Base-by-base conservation (phyloP, 2,888 invertebrate species). In the Meandrusa payeni region DNA sequence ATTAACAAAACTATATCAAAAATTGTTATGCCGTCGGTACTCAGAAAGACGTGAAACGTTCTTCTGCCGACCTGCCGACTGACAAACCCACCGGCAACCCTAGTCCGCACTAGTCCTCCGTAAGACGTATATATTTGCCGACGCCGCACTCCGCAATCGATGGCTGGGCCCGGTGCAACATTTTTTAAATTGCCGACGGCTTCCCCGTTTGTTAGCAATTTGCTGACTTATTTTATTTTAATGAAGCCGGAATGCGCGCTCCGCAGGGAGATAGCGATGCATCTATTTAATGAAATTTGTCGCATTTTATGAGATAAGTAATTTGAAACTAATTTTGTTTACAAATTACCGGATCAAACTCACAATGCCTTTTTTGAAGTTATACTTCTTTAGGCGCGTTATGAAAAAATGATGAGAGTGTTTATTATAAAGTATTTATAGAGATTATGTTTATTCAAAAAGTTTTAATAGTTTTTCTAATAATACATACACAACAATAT, bases 61-160 rank as follows among this genome's bases (percentile, higher is more conserved):
- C 28, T 32, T 46, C 29, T 5, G 39, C 48, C 26, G 46, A 64
- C 59, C 64, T 65, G 68, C 72, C 70, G 70, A 68, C 78, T 76
- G 78, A 81, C 81, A 82, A 83, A 82, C 82, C 79, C 81, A 62
- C 69, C 59, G n/a, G 70, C 71, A 73, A 71, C 70, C 72, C 70
- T 64, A 79, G n/a, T n/a, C n/a, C n/a, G n/a, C n/a, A 80, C 76
- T 78, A 69, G 77, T 4, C 76, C 79, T 72, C 72, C 64, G 69
- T 69, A 73, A 78, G 76, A 80, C 76, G 75, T 78, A 75, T 78
- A 36, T 23, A 79, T 79, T 79, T 83, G 81, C 81, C 73, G 81
- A 80, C 77, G 69, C 57, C 74, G 31, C 40, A 19, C 29, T 26
- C 32, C 19, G 13, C 44, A 33, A 34, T 39, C 33, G 44, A 39